These are phyloP conservation scores for Chaenocephalus aceratus DNA, from an alignment of 2,113 vertebrate genomes.

Conservation along the genomic window DNA sequence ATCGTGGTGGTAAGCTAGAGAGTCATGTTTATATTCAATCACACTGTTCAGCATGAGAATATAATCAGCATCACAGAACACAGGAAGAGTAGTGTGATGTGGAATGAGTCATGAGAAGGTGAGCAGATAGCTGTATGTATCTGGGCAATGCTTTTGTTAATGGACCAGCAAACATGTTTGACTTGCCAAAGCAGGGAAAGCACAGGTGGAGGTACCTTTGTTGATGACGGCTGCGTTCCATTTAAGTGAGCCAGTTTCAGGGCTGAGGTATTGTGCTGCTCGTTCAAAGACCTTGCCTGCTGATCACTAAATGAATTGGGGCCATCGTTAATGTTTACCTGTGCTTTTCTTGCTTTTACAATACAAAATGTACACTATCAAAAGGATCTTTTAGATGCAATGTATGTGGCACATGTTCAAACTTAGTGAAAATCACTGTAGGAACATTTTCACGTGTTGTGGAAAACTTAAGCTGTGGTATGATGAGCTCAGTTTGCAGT, in stretches of 20 bases:
- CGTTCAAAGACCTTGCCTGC: too few relatives aligned
- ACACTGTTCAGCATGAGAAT: constrained; percentile 81
- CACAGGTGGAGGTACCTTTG: too few relatives aligned
- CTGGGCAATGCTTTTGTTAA: constrained; percentile 22
- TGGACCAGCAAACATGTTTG: too few relatives aligned
- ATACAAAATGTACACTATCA: too few relatives aligned
- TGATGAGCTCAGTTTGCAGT: constrained; percentile 50
- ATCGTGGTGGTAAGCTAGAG: constrained; percentile 59
- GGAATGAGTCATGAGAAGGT: constrained; percentile 69
- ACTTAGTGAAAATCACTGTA: constrained; percentile 47
- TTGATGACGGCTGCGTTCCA: too few relatives aligned
- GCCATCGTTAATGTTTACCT: too few relatives aligned
- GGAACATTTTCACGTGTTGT: constrained; percentile 51
- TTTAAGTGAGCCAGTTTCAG: too few relatives aligned
- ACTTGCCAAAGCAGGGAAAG: too few relatives aligned
- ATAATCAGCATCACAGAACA: constrained; percentile 85
- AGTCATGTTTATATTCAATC: constrained; percentile 81
- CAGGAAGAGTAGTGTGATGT: constrained; percentile 80
- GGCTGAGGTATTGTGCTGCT: too few relatives aligned
- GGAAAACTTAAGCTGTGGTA: constrained; percentile 33
- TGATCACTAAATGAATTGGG: too few relatives aligned
- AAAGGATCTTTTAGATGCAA: constrained; percentile 27
- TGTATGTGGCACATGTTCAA: constrained; percentile 47
- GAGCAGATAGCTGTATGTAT: constrained; percentile 56
- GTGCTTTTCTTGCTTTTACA: too few relatives aligned